Base-by-base conservation (phyloP, 1,140 invertebrate species). In the Lutraria rhynchaena region DNA sequence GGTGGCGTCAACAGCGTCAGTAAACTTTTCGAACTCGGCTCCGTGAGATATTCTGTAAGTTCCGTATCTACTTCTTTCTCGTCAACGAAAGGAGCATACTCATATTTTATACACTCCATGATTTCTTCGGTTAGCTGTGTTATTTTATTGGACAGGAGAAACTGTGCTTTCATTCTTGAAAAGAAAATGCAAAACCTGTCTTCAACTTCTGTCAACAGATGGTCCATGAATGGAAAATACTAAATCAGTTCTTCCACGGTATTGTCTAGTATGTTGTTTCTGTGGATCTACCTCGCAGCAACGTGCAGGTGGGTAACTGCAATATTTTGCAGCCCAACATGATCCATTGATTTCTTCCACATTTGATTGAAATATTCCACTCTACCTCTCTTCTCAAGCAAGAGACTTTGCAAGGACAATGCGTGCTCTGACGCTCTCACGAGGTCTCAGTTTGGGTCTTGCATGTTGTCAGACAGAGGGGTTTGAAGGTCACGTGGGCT, bases 381-480 rank as follows among this genome's bases (percentile, higher is more conserved):
- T 7, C n/a, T 24, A 13, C 24, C n/a, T 51, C 41, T 19, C 35
- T 70, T 46, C 65, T 46, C 3, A 7, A n/a, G 1, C n/a, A 70
- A 24, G 3, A 70, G 22, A 4, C 46, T 24, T 5, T 51, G 46
- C 9, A 70, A 1, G 15, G 27, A 13, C n/a, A 13, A 4, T 9
- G 65, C 65, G 29, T 70, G 41, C n/a, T 51, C 46, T 11, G 65
- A 46, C 29, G 65, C 65, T 24, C 51, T 51, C 17, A 70, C 65
- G 4, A 70, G 35, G 22, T 70, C 65, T 49, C 65, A 70, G 27
- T 11, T 49, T 37, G 41, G 41, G 24, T 70, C 46, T 49, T 70
- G 44, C 41, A 49, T 31, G 3, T 24, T 19, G 13, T 70, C 41
- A 31, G 61, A 65, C 1, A 65, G 61, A n/a, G 61, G 33, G 22